A percentile compares a stretch with the other conserved stretches of the same genome.
Evolutionary conservation across 2,888 invertebrate species (phyloP).

Genomic region (Acrobasis suavella): DNA sequence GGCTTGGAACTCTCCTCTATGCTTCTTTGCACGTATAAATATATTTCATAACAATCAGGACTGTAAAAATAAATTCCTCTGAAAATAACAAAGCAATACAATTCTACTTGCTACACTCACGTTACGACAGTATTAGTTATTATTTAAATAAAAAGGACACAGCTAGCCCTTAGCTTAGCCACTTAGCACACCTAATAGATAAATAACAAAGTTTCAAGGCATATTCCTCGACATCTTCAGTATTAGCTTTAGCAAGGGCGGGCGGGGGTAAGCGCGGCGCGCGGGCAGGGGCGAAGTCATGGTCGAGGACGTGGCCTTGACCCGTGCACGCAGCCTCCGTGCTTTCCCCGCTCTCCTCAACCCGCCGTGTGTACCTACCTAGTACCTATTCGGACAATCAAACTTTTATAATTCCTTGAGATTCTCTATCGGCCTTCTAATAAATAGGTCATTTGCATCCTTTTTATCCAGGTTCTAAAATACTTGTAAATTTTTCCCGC

Average conservation of each 20-base stretch:
- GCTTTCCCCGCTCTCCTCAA: constrained; percentile 16
- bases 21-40: no score
- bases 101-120: no score
- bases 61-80: no score
- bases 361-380: not conserved
- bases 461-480: not conserved
- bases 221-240: not conserved
- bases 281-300: constrained; percentile 56
- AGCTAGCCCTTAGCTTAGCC: no score
- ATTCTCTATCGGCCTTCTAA: not conserved
- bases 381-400: not conserved
- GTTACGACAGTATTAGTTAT: no score
- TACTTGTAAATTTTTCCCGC: no score
- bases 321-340: constrained; percentile 70
- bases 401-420: not conserved
- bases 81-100: no score
- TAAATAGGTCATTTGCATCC: not conserved
- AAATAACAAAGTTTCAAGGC: not conserved
- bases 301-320: constrained; percentile 77
- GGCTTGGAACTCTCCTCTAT: no score
- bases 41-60: no score
- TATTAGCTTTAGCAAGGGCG: constrained; percentile 18
- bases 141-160: no score
- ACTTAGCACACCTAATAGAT: no score
- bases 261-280: constrained; percentile 32